Evolutionary conservation across 2,888 invertebrate species (phyloP), one percentile per base, ranked within the genome.

Genomic region (Anarsia innoxiella): DNA sequence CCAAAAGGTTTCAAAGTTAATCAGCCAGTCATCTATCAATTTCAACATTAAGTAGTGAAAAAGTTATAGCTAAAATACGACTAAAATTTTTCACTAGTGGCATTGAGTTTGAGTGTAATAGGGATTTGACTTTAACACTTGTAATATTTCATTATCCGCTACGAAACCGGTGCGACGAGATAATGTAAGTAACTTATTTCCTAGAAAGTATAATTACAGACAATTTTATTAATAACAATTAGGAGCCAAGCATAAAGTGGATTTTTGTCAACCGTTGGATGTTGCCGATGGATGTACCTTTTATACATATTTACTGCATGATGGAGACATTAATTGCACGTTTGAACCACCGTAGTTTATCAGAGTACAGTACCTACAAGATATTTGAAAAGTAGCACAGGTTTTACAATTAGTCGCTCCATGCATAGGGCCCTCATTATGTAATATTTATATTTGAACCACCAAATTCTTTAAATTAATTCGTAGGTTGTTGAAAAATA

Each of bases 121-220:
- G 23, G 13, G 15, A 12, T 33, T 25, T 25, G 19, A 28, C 26
- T 28, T 25, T 35, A 35, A 35, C 33, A 33, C 13, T 14, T 40
- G 10, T 33, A n/a, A 50, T 60, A 73, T 75, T 75, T 74, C 62
- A 71, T 71, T 73, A 66, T 68, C 63, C 59, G 75, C 75, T 62
- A 67, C 74, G 52, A 65, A 66, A 72, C 65, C 32, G 80, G 77
- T 73, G 71, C 79, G 71, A 73, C 83, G 83, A 78, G 80, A 76
- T 73, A 65, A 79, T 71, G 83, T 83, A 80, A 83, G 83, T 83
- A 78, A 73, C 62, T 72, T 69, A 65, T 66, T 67, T 59, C 59
- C 62, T 68, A 72, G 68, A 74, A 64, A 65, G 60, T 72, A 53
- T 68, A 65, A 65, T 67, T 63, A 66, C 59, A 59, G 62, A 63